Percentiles rank a stretch among this genome's conserved stretches.
phyloP scores from a whole-genome alignment of 2,113 vertebrate genomes.

The Sterrhoptilus dennistouni region DNA sequence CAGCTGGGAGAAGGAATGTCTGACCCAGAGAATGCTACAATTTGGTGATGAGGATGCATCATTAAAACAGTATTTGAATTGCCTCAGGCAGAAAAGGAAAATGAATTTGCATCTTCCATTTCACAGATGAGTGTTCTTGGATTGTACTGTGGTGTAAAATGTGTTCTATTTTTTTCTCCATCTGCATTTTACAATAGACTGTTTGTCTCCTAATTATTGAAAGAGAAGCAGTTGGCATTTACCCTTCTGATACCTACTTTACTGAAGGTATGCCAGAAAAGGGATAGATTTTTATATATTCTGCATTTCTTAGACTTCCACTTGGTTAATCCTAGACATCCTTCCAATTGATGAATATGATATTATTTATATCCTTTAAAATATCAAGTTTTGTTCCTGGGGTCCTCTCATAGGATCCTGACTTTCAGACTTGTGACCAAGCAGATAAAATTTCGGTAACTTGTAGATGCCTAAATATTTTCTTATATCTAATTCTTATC shows the following conservation, averaged over 20 bases:
- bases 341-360: background rate
- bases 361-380: background rate
- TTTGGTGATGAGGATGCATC: background rate
- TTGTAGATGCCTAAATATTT: background rate
- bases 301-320: background rate
- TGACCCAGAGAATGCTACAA: background rate
- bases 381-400: background rate
- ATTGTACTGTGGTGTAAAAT: background rate
- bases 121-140: background rate
- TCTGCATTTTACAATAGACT: background rate
- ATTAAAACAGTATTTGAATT: background rate
- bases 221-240: background rate
- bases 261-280: background rate
- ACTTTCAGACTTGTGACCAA: background rate
- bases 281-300: background rate
- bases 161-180: background rate
- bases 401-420: background rate
- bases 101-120: background rate
- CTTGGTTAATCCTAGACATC: background rate
- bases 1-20: background rate
- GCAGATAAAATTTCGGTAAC: background rate
- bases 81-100: background rate
- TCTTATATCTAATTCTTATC: background rate
- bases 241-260: background rate
- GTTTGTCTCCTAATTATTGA: background rate